Conservation (phyloP, 2,113 vertebrate species). For the Malurus elegans region DNA sequence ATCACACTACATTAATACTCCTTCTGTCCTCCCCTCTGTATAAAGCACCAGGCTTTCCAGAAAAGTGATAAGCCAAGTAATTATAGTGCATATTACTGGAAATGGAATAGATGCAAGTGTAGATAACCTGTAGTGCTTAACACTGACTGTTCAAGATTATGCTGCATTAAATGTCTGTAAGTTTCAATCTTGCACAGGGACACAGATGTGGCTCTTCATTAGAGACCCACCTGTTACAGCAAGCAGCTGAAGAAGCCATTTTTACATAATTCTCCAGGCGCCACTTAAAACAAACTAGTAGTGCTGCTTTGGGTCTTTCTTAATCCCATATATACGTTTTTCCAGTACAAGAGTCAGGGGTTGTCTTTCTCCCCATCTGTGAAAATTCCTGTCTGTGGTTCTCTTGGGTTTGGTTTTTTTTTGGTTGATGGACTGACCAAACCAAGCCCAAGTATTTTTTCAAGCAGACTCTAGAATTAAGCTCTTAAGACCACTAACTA, state of each 20-base stretch:
- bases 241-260: conserved; percentile 59
- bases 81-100: not conserved
- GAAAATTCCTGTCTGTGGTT: conserved; percentile 1
- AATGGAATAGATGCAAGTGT: conserved; percentile 9
- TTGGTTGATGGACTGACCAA: not conserved
- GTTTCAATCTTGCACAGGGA: not conserved
- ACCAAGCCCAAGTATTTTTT: not conserved
- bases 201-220: conserved; percentile 18
- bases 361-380: not conserved
- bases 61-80: conserved; percentile 9
- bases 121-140: conserved; percentile 15
- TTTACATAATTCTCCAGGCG: conserved; percentile 52
- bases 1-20: not conserved
- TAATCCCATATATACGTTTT: conserved; percentile 12
- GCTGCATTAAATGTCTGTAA: not conserved
- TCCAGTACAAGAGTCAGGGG: not conserved
- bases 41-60: not conserved
- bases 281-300: not conserved
- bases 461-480: not conserved
- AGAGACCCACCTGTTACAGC: conserved; percentile 45
- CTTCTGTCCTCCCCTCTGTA: not conserved
- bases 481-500: not conserved
- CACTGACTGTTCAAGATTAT: not conserved
- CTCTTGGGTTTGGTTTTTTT: not conserved
- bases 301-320: conserved; percentile 2